Evolutionary conservation across 2,888 invertebrate species (phyloP).

Genomic region (Sympetrum striolatum): DNA sequence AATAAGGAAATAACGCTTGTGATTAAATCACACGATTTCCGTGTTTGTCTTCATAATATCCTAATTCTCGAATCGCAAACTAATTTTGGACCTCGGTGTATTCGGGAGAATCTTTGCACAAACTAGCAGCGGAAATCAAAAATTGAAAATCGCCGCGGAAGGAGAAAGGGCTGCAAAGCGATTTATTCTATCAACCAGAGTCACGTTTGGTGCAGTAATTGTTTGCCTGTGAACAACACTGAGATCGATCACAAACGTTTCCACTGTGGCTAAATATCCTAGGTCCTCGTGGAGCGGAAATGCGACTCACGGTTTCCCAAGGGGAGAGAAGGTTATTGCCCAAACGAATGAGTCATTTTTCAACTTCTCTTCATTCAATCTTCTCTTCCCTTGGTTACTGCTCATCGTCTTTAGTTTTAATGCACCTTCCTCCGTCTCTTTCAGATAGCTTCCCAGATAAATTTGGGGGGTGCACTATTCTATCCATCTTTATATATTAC

Average conservation of each 20-base stretch:
- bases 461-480: background rate
- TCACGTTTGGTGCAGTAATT: background rate
- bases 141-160: no score
- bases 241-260: background rate
- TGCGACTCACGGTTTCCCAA: background rate
- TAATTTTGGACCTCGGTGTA: no score
- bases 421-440: background rate
- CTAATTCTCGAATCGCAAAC: no score
- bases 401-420: background rate
- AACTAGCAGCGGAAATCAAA: no score
- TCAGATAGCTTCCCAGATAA: background rate
- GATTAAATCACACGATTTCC: no score
- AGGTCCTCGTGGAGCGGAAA: background rate
- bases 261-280: background rate
- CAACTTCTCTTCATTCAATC: background rate
- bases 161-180: background rate
- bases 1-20: no score
- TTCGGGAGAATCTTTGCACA: no score
- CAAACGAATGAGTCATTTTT: background rate
- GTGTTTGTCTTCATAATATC: no score
- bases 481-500: background rate
- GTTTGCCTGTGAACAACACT: background rate
- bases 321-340: background rate
- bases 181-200: background rate
- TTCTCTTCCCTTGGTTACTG: no score